Conservation (phyloP, 2,797 vertebrate genomes). For the Threskiornis aethiopicus region DNA sequence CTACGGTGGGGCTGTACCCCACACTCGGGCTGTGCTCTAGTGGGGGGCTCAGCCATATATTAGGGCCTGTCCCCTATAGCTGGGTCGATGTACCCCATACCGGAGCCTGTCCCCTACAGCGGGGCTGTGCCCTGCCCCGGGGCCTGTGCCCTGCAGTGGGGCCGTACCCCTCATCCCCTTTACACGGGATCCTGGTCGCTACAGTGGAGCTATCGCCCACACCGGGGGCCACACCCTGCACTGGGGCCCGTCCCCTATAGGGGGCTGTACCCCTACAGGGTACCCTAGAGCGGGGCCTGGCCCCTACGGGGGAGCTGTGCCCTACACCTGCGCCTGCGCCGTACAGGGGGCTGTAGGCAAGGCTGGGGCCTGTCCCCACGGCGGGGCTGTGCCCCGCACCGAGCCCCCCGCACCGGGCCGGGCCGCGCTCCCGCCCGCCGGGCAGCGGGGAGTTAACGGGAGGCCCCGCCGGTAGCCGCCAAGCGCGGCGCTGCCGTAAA, state of each 20-base stretch:
- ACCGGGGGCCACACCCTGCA: background rate
- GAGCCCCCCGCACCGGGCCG: background rate
- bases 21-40: too few relatives aligned
- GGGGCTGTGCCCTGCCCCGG: background rate
- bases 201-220: accelerated
- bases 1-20: too few relatives aligned
- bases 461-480: background rate
- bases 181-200: background rate
- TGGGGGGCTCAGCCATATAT: accelerated
- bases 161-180: background rate
- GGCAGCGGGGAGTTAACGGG: background rate
- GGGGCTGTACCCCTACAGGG: too few relatives aligned
- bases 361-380: too few relatives aligned
- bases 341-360: too few relatives aligned
- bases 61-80: background rate
- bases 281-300: accelerated
- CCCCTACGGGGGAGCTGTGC: accelerated
- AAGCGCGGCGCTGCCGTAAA: background rate
- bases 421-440: too few relatives aligned
- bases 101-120: accelerated
- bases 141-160: background rate
- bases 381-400: background rate
- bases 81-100: too few relatives aligned
- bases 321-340: too few relatives aligned
- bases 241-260: too few relatives aligned